phyloP scores from a whole-genome alignment of 1,140 invertebrate genomes.

The Drosophila nigrodunni region DNA sequence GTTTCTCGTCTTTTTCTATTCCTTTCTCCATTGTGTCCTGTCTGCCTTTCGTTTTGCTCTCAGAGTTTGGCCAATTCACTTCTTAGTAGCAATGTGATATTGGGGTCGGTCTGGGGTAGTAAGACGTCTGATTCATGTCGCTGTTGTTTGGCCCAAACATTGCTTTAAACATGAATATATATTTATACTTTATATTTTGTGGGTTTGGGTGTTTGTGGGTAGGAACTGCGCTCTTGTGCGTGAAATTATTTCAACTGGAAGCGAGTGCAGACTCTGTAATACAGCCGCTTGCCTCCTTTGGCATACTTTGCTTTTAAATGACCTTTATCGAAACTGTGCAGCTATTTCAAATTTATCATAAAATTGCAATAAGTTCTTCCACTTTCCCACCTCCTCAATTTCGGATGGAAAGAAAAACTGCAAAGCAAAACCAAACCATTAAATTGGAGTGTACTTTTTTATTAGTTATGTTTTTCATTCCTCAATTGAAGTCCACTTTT shows the following conservation, averaged over 20 bases:
- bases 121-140: conserved; percentile 71
- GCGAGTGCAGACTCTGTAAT: conserved; percentile 29
- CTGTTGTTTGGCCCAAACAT: conserved; percentile 64
- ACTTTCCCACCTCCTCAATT: neutral
- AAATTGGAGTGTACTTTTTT: conserved; percentile 21
- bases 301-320: conserved; percentile 39
- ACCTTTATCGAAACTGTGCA: conserved; percentile 66
- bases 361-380: conserved; percentile 52
- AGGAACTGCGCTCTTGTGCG: conserved; percentile 49
- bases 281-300: conserved; percentile 7
- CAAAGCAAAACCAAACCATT: conserved; percentile 13
- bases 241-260: conserved; percentile 62
- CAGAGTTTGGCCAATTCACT: conserved; percentile 44
- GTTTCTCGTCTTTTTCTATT: conserved; percentile 3
- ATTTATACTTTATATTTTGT: neutral
- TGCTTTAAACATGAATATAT: conserved; percentile 62
- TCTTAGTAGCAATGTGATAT: conserved; percentile 58
- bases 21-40: conserved; percentile 7
- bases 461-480: conserved; percentile 20
- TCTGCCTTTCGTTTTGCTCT: conserved; percentile 49
- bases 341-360: conserved; percentile 74
- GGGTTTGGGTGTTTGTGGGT: neutral
- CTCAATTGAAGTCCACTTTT: conserved; percentile 10
- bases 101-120: conserved; percentile 41
- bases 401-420: conserved; percentile 1